A percentile compares a stretch with the other conserved stretches of the same genome.
These are phyloP conservation scores for Stenolophus ochropezus DNA, from an alignment of 2,888 invertebrate genomes.

Conservation along the genomic window DNA sequence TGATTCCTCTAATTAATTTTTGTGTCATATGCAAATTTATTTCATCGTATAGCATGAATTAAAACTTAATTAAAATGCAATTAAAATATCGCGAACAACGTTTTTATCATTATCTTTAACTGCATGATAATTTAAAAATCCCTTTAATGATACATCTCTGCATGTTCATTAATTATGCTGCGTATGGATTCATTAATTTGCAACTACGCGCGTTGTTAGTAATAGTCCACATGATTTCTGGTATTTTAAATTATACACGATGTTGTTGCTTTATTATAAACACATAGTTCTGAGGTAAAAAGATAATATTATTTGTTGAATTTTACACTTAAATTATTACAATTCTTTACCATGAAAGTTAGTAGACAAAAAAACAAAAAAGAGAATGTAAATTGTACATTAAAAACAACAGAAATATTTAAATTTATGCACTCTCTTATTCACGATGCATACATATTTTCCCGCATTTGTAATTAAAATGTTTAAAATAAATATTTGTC, in stretches of 20 bases:
- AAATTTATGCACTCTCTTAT: no score
- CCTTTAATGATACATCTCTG: conserved; percentile 18
- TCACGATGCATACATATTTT: no score
- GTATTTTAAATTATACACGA: neutral
- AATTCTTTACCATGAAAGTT: no score
- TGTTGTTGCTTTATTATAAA: neutral
- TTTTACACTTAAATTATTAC: no score
- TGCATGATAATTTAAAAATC: conserved; percentile 4
- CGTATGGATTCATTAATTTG: neutral
- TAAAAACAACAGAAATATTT: no score
- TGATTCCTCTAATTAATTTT: neutral
- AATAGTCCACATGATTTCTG: neutral
- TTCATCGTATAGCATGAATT: neutral
- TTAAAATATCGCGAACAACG: conserved; percentile 10
- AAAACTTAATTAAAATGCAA: neutral
- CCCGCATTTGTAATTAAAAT: no score
- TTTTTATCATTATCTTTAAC: conserved; percentile 17
- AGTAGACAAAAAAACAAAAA: no score
- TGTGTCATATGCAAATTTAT: neutral
- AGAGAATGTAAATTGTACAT: no score
- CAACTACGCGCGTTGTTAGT: neutral
- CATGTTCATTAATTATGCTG: conserved; percentile 6
- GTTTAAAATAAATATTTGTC: no score
- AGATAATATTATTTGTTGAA: no score
- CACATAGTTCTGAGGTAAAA: no score